phyloP scores from a whole-genome alignment of 1,140 invertebrate species.

The Heliconius melpomene region DNA sequence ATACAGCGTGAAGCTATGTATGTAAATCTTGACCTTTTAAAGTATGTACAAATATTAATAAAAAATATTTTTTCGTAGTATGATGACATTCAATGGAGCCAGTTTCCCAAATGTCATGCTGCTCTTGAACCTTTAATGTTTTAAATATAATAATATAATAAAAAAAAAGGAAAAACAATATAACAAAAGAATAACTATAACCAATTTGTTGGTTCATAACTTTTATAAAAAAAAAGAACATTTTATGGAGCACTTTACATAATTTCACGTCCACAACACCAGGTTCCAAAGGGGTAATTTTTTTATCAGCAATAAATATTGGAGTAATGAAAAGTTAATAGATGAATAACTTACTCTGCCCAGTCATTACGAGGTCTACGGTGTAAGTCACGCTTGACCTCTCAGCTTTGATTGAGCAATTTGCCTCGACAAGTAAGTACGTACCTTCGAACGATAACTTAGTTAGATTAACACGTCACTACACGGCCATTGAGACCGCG shows the following conservation, averaged over 20 bases:
- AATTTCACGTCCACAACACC: not conserved
- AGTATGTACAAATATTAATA: too few species aligned
- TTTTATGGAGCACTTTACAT: not conserved
- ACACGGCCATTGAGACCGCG: slow-evolving; percentile 40
- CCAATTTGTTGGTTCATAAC: not conserved
- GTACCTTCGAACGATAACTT: slow-evolving; percentile 56
- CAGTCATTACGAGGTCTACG: slow-evolving; percentile 62
- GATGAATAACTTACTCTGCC: slow-evolving; percentile 48
- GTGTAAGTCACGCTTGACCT: slow-evolving; percentile 66
- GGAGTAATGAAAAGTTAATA: slow-evolving; percentile 47
- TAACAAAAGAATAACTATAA: not conserved
- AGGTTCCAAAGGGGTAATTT: slow-evolving; percentile 7
- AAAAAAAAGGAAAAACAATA: not conserved
- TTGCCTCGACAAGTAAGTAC: slow-evolving; percentile 56
- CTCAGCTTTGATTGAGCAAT: slow-evolving; percentile 64
- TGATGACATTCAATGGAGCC: not conserved
- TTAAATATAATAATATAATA: not conserved
- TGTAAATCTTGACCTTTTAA: too few species aligned
- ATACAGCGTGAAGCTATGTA: too few species aligned
- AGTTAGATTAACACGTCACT: slow-evolving; percentile 63
- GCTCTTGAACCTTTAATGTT: not conserved
- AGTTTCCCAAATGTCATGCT: too few species aligned
- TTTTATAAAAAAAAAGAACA: not conserved
- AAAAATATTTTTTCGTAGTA: not conserved
- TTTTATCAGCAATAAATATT: slow-evolving; percentile 50